Evolutionary conservation across 1,140 invertebrate genomes (phyloP), one percentile per base, ranked within the genome.

Genomic region (Vanessa atalanta): DNA sequence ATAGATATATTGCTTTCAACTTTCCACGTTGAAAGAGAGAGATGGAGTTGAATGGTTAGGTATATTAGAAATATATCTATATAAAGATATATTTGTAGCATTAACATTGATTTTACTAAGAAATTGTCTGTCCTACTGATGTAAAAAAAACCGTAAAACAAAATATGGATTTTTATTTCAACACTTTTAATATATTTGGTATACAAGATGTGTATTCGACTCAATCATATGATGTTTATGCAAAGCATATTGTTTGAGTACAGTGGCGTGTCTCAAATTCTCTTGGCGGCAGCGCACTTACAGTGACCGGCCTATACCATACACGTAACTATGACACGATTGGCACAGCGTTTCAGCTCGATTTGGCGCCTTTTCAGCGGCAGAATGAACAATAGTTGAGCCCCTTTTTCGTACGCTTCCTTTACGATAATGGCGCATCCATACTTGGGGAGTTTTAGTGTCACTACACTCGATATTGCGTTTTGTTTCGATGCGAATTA

Each of bases 401-500:
- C 65, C 23, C 65, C 65, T 53, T 67, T 48, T 67, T 48, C 6
- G 65, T 67, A 6, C 9, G 11, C 65, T 67, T 67, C 65, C 65
- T 50, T 53, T 51, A 67, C 51, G 65, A 53, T 53, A 53, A 53
- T 23, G 48, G 14, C n/a, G 43, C 7, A 14, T 15, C 63, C 63
- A 16, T 65, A 47, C 43, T 13, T 47, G 63, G 63, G 9, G 55
- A 60, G 55, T 60, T 60, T 26, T 60, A 60, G 55, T 60, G 55
- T 60, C 55, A 60, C 11, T 65, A 65, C 43, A 47, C 63, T 65
- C 15, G 12, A 13, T 47, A 65, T 65, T 65, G 63, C 63, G 20
- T 60, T 60, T 65, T 65, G 63, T 65, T 37, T 53, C 0, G n/a
- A 53, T n/a, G 50, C 65, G 50, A 67, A 67, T 67, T 67, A 53